Conservation (phyloP, 2,113 vertebrate species). For the Dryoscopus gambensis region DNA sequence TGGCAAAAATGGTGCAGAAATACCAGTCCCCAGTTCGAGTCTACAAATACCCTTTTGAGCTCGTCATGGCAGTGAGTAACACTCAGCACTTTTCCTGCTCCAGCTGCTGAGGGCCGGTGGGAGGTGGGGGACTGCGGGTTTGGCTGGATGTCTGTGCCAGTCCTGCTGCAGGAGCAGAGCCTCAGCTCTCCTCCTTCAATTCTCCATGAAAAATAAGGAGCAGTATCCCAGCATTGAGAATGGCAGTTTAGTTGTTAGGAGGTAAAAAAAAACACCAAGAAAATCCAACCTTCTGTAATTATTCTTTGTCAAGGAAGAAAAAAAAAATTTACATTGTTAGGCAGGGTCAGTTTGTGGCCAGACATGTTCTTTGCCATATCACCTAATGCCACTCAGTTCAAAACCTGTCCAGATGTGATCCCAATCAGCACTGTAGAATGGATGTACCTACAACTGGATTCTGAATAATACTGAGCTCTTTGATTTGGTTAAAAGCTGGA, state of each 20-base stretch:
- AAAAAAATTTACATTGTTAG: neutral
- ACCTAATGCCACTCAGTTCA: neutral
- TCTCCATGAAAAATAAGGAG: neutral
- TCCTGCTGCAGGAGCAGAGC: neutral
- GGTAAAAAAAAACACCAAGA: rapidly evolving
- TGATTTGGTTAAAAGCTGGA: neutral
- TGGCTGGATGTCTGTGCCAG: neutral
- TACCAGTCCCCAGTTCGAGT: conserved; percentile 84
- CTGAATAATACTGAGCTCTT: neutral
- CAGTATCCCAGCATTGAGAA: neutral
- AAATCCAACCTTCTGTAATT: neutral
- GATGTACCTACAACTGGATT: neutral
- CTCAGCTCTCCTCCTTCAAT: neutral
- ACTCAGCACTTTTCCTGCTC: neutral
- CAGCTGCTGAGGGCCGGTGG: neutral
- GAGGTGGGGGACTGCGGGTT: neutral
- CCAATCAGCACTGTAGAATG: neutral
- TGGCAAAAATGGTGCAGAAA: conserved; percentile 83
- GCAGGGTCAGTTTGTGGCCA: neutral
- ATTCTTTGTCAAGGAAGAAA: neutral
- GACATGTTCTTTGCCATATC: neutral
- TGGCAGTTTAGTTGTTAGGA: neutral
- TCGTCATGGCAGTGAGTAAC: conserved; percentile 85
- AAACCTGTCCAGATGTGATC: neutral
- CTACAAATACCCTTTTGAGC: conserved; percentile 85